Evolutionary conservation across 1,140 invertebrate genomes (phyloP), one percentile per base, ranked within the genome.

Genomic region (Polypedilum vanderplanki): DNA sequence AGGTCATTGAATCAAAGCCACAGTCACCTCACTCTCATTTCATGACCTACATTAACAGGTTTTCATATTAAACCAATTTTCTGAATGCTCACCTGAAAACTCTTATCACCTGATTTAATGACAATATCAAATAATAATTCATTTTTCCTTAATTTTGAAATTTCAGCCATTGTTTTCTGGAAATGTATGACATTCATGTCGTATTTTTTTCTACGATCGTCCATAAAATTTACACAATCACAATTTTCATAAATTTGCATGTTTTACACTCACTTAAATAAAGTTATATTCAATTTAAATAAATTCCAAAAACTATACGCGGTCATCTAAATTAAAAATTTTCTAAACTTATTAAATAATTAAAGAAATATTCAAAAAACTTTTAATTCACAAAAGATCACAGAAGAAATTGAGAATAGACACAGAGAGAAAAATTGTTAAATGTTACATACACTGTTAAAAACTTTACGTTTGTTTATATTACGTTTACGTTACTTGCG

Each of bases 21-120:
- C 46, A 57, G 9, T 57, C 46, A n/a, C 15, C 15, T 57, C 46
- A 57, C 46, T 57, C 46, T 57, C 46, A 57, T 57, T 57, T 70
- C 65, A 20, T 70, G 65, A 70, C 65, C 65, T 70, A 70, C 65
- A 70, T 70, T 57, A 57, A 57, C 46, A 57, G n/a, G n/a, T 18
- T 22, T 70, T 20, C 8, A 8, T 70, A 70, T n/a, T 20, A 57
- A 57, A 57, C 3, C 1, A 15, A 70, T 18, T 18, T 70, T 5
- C 20, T 70, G 18, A 20, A 20, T 70, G 8, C 65, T 70, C 65
- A 70, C 65, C 20, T 70, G 65, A 70, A 70, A 70, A 22, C 18
- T 70, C 10, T 12, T 70, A 20, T 22, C 65, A 1, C 65, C 17
- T 0, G 65, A 20, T 20, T 70, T 70, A 9, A 70, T 70, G 5